Conservation (phyloP, 2,113 vertebrate species). For the Anguilla rostrata region DNA sequence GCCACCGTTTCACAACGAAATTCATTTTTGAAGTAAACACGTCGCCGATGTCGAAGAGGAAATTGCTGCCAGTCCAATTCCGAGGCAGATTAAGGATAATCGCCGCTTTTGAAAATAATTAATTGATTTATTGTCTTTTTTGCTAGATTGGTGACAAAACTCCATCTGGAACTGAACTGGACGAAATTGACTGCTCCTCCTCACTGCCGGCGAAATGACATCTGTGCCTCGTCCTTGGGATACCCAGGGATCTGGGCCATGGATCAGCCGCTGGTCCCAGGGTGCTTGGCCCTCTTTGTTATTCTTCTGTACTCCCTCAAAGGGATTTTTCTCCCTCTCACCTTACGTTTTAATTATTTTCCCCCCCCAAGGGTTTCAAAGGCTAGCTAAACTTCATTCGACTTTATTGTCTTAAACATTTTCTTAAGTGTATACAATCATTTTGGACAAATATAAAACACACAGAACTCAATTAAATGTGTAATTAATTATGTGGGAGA, state of each 20-base stretch:
- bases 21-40: not conserved
- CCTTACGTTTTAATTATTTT: not conserved
- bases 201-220: not conserved
- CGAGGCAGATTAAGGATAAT: not conserved
- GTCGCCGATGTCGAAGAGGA: not conserved
- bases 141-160: not conserved
- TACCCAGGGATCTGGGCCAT: not conserved
- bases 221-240: not conserved
- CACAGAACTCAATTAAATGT: too few relatives aligned
- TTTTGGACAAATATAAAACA: too few relatives aligned
- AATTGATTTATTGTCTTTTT: slow-evolving; percentile 12
- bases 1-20: not conserved
- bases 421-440: too few relatives aligned
- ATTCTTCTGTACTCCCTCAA: not conserved
- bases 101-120: not conserved
- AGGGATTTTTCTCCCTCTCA: not conserved
- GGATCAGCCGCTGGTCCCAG: not conserved
- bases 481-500: too few relatives aligned
- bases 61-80: not conserved
- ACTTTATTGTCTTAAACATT: not conserved
- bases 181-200: not conserved
- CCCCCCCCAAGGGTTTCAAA: not conserved
- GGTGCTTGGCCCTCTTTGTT: not conserved
- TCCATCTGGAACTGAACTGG: not conserved
- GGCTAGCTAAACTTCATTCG: not conserved